These are phyloP conservation scores for Macrophya annulata DNA, from an alignment of 2,888 invertebrate genomes.

Conservation along the genomic window DNA sequence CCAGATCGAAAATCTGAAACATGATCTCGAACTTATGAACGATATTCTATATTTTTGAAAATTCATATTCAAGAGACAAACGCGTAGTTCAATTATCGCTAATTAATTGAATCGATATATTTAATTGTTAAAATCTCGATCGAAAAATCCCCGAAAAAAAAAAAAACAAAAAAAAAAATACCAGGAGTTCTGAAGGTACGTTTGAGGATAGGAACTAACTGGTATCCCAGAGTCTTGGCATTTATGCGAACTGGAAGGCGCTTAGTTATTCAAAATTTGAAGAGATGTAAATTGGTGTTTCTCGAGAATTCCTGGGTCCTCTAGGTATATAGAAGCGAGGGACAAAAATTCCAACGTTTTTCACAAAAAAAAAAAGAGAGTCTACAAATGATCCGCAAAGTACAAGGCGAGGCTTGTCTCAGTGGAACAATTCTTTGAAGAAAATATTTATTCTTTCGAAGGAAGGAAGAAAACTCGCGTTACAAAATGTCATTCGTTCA, in stretches of 20 bases:
- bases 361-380: background rate
- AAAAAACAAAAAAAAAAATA: background rate
- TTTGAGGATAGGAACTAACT: background rate
- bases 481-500: background rate
- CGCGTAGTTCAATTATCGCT: too few species aligned
- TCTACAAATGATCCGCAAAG: slow-evolving; percentile 5
- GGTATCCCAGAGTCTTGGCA: background rate
- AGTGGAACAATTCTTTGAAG: background rate
- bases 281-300: slow-evolving; percentile 17
- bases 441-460: background rate
- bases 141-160: too few species aligned
- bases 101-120: too few species aligned
- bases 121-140: too few species aligned
- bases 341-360: background rate
- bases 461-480: background rate
- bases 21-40: background rate
- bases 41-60: too few species aligned
- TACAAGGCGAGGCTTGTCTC: background rate
- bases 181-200: background rate
- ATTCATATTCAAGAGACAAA: too few species aligned
- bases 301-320: background rate
- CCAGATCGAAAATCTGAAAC: background rate
- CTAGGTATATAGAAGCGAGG: background rate
- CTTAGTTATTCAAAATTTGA: slow-evolving; percentile 41
- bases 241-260: background rate